Evolutionary conservation across 2,888 invertebrate species (phyloP), one percentile per base, ranked within the genome.

Genomic region (Caenorhabditis afra): DNA sequence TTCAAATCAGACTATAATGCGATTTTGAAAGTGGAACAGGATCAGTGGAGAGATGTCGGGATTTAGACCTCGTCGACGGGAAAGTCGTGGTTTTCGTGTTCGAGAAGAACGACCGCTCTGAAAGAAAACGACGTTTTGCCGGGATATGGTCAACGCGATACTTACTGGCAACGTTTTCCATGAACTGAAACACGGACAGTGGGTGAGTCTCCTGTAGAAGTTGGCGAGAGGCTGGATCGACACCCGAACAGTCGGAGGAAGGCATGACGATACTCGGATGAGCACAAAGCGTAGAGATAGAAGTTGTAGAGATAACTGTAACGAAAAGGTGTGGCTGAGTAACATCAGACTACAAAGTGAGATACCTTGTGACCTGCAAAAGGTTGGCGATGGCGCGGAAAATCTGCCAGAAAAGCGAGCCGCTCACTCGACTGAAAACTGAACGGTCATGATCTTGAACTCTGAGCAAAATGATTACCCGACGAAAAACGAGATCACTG

Each of bases 311-410:
- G 90, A 81, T 91, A 92, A 65, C 88, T 88, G 82, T 39, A 81
- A 71, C 29, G 1, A n/a, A 14, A 39, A 18, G 11, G 7, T 0
- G 2, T 14, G 7, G 22, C 39, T 8, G n/a, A 16, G 1, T 4
- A 53, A n/a, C 35, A 18, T 11, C 10, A n/a, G 23, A 41, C n/a
- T n/a, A 44, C 37, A 8, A 45, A n/a, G n/a, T 49, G 2, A 7
- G 79, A 49, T 22, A 87, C 87, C 91, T 92, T 66, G 91, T 90
- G 23, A 92, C 87, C 82, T 92, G 92, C 41, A 92, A 84, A 45
- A 91, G 88, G 80, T 92, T 92, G n/a, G 92, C 91, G 39, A 91
- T 86, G 12, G 92, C 91, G 58, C 91, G 89, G 83, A 92, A 92
- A n/a, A 91, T 85, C 83, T 92, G 91, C 82, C 91, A 90, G 11